phyloP scores from a whole-genome alignment of 2,888 invertebrate genomes.

The Junonia oenone region DNA sequence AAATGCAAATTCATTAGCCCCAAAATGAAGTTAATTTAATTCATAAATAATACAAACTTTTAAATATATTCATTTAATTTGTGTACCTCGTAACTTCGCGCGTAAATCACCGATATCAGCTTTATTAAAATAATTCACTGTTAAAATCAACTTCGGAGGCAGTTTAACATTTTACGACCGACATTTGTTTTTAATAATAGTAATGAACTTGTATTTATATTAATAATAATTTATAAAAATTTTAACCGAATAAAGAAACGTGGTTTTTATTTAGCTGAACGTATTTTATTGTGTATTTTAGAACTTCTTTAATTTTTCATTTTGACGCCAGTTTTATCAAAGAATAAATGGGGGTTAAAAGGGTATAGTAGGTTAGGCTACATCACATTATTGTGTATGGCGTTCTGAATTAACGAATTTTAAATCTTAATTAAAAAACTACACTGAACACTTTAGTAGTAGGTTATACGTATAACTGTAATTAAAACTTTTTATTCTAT shows the following conservation, averaged over 20 bases:
- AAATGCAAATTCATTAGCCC: not conserved
- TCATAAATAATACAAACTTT: slow-evolving; percentile 13
- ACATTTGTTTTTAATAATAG: slow-evolving; percentile 24
- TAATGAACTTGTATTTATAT: not conserved
- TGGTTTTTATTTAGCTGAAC: too few relatives aligned
- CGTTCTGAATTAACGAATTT: too few relatives aligned
- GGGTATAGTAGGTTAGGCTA: too few relatives aligned
- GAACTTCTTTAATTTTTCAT: too few relatives aligned
- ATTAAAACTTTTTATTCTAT: too few relatives aligned
- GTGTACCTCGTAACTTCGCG: slow-evolving; percentile 38
- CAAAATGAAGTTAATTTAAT: slow-evolving; percentile 8
- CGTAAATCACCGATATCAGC: slow-evolving; percentile 43
- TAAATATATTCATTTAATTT: slow-evolving; percentile 24
- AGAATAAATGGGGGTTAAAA: too few relatives aligned
- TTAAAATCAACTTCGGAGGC: slow-evolving; percentile 41
- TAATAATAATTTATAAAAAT: not conserved
- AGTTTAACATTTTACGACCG: slow-evolving; percentile 36
- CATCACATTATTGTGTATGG: too few relatives aligned
- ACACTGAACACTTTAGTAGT: too few relatives aligned
- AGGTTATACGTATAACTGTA: too few relatives aligned
- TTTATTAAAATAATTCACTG: slow-evolving; percentile 52
- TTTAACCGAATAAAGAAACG: not conserved
- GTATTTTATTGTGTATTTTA: too few relatives aligned
- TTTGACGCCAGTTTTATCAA: too few relatives aligned
- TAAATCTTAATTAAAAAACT: too few relatives aligned